phyloP scores from a whole-genome alignment of 2,888 invertebrate species.

The Ephialtes manifestator region DNA sequence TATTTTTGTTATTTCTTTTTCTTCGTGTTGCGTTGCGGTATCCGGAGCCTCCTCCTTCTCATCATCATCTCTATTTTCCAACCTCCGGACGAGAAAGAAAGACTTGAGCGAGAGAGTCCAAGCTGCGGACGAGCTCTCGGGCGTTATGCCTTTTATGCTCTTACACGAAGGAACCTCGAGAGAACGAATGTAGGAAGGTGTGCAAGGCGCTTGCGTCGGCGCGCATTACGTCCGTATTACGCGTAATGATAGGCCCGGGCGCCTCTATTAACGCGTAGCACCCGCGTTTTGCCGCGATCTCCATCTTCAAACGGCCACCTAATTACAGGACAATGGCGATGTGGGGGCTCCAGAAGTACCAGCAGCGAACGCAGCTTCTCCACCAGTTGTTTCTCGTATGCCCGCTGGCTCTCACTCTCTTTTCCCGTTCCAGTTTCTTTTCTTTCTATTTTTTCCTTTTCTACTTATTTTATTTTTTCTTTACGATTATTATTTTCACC shows the following conservation, averaged over 20 bases:
- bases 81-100: constrained; percentile 32
- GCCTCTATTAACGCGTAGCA: constrained; percentile 82
- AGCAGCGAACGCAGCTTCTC: constrained; percentile 1
- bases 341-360: constrained; percentile 36
- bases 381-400: constrained; percentile 41
- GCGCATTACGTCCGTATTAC: constrained; percentile 82
- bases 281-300: constrained; percentile 80
- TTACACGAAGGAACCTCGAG: constrained; percentile 29
- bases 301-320: constrained; percentile 80
- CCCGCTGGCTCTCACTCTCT: constrained; percentile 34
- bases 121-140: constrained; percentile 6
- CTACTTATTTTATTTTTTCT: constrained; percentile 46
- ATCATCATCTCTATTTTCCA: constrained; percentile 23
- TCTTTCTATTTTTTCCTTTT: constrained; percentile 14
- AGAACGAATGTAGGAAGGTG: constrained; percentile 48
- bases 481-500: constrained; percentile 47
- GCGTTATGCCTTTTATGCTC: constrained; percentile 46
- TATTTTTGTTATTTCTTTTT: background rate
- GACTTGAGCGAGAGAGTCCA: constrained; percentile 17
- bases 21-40: background rate
- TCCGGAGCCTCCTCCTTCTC: constrained; percentile 5
- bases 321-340: constrained; percentile 80
- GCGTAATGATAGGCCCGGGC: constrained; percentile 82
- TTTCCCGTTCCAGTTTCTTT: constrained; percentile 29
- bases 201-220: constrained; percentile 59